Evolutionary conservation across 2,888 invertebrate species (phyloP).

Genomic region (Sicus ferrugineus): DNA sequence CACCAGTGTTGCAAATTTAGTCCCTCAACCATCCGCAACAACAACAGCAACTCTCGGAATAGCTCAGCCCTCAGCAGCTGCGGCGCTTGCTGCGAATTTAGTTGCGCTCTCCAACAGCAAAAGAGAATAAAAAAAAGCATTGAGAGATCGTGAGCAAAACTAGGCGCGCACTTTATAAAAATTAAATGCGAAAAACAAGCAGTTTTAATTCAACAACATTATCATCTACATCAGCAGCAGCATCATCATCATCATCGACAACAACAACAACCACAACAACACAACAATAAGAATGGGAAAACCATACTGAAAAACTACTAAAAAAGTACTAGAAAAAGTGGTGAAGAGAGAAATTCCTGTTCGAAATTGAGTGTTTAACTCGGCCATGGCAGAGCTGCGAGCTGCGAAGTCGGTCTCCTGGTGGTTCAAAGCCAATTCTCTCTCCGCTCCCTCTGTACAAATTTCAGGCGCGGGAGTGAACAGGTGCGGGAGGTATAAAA

Average conservation of each 20-base stretch:
- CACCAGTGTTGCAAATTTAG: constrained; percentile 6
- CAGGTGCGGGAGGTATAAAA: background rate
- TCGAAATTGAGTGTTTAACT: too few species aligned
- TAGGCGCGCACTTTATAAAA: background rate
- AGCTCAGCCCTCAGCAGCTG: background rate
- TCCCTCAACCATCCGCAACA: background rate
- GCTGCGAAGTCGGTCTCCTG: too few species aligned
- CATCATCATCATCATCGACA: background rate
- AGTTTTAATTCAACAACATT: too few species aligned
- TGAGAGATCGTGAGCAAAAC: constrained; percentile 10
- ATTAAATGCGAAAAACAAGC: background rate
- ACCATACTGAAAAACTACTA: background rate
- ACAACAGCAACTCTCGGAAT: background rate
- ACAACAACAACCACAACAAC: background rate
- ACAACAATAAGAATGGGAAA: background rate
- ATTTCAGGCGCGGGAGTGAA: too few species aligned
- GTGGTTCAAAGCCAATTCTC: too few species aligned
- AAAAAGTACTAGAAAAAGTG: background rate
- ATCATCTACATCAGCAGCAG: background rate
- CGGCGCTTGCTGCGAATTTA: background rate
- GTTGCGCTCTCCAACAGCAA: background rate
- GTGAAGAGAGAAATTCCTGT: too few species aligned
- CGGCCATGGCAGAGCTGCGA: too few species aligned
- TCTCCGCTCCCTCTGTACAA: too few species aligned
- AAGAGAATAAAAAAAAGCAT: background rate